These are phyloP conservation scores for Formica selysi DNA, from an alignment of 1,140 invertebrate genomes.

Conservation along the genomic window DNA sequence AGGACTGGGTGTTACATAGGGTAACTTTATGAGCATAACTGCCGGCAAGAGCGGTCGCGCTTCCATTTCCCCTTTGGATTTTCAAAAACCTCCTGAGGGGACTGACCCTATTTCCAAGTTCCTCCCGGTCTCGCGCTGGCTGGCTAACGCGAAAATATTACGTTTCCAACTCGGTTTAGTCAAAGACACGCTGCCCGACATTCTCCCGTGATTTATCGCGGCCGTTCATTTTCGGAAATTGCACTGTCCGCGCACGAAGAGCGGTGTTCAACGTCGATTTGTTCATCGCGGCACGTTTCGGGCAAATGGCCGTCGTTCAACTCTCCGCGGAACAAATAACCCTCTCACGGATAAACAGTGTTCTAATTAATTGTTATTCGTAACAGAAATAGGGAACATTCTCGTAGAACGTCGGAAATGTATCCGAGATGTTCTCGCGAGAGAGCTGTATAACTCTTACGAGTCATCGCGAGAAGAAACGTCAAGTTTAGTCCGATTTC, in stretches of 20 bases:
- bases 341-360: background rate
- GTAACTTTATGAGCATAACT: conserved; percentile 56
- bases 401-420: background rate
- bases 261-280: conserved; percentile 40
- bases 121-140: background rate
- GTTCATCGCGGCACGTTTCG: conserved; percentile 34
- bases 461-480: background rate
- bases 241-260: conserved; percentile 40
- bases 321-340: background rate
- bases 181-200: conserved; percentile 52
- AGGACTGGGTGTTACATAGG: conserved; percentile 44
- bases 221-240: conserved; percentile 45
- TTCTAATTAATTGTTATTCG: conserved; percentile 34
- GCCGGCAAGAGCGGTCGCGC: conserved; percentile 24
- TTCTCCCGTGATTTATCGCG: conserved; percentile 49
- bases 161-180: conserved; percentile 62
- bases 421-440: background rate
- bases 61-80: conserved; percentile 44
- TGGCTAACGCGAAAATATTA: conserved; percentile 60
- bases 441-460: background rate
- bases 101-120: conserved; percentile 61
- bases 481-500: conserved; percentile 1
- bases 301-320: conserved; percentile 30
- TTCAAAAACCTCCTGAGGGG: conserved; percentile 60
- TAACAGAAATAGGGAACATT: background rate